Evolutionary conservation across 2,888 invertebrate species (phyloP), one percentile per base, ranked within the genome.

Genomic region (Tipula helvola): DNA sequence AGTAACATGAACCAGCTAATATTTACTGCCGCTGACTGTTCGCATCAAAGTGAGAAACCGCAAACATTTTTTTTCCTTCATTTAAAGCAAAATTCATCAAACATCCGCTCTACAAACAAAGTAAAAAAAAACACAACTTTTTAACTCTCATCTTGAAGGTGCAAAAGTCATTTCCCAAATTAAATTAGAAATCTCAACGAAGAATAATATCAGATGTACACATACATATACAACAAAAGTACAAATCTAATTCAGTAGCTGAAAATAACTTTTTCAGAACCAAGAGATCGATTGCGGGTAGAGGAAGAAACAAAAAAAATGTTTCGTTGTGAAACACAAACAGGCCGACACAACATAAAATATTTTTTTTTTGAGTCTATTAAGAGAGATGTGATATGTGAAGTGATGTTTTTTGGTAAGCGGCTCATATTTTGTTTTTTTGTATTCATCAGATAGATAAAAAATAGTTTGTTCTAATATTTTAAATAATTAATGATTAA

Each of bases 121-220:
- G 28, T 39, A 39, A 57, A 57, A 57, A 18, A 5, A 57, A 8
- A 71, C 28, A 71, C 71, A 71, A 71, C 10, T 71, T 71, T 71
- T 12, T 71, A 28, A 71, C 71, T 71, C 71, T 71, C 71, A 28
- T 71, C 71, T 71, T 28, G 71, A 71, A 71, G 71, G 71, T 71
- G 71, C 71, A 71, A 71, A 71, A 71, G 71, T 71, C 71, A 71
- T 71, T 71, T 71, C 71, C 71, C 71, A 71, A 71, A 71, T 71
- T 71, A 71, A 71, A 71, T 71, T 71, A 71, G 28, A 71, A 71
- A 71, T 71, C 28, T 71, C 28, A 28, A 71, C n/a, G 2, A 39
- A 39, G 39, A 39, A 39, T 39, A 39, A 57, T n/a, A 71, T 71
- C 5, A 39, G 71, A 71, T 7, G 28, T 57, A 10, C 18, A 28